Base-by-base conservation (phyloP, 2,888 invertebrate genomes). In the Parnassius orleans region DNA sequence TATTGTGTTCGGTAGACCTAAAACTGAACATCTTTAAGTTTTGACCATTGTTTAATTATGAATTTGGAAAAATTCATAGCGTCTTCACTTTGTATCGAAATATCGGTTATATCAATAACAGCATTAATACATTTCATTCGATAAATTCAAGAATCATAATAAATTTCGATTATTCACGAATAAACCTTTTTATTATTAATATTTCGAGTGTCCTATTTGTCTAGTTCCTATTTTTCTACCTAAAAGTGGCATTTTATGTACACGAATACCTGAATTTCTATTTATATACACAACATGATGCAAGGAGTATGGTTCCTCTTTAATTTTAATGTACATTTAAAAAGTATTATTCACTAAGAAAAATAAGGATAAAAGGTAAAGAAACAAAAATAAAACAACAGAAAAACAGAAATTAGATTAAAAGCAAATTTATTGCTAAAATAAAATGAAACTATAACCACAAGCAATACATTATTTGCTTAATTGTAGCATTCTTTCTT, bases 371-470 rank as follows among this genome's bases (percentile, higher is more conserved):
- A 72, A 74, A 68, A 70, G 79, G 76, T 70, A 68, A 66, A 69
- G 73, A 79, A 75, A 74, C 75, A 74, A 77, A 80, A 73, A 80
- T 81, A 86, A 87, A 81, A 79, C 84, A 87, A 88, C 74, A 72
- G 52, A 72, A 80, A 80, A 86, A 81, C 69, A 64, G 69, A 89
- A 89, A 88, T 82, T 78, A 83, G 75, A 87, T 82, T 86, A 87
- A 86, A 91, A 90, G 90, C 90, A 91, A 91, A 83, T 90, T 91
- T 91, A 91, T 91, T 91, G 91, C 91, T 91, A 91, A 87, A 87
- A 87, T 84, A 90, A 87, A 89, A 89, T 87, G 87, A 83, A 87
- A 86, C 83, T 87, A 86, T 87, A 90, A 87, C 87, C 89, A 81
- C 82, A 84, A 89, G 87, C 87, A 86, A 84, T 85, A 88, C 83